Percentiles rank a stretch among this genome's conserved stretches.
These are phyloP conservation scores for Scolopax mira DNA, from an alignment of 2,113 vertebrate genomes.

Conservation along the genomic window DNA sequence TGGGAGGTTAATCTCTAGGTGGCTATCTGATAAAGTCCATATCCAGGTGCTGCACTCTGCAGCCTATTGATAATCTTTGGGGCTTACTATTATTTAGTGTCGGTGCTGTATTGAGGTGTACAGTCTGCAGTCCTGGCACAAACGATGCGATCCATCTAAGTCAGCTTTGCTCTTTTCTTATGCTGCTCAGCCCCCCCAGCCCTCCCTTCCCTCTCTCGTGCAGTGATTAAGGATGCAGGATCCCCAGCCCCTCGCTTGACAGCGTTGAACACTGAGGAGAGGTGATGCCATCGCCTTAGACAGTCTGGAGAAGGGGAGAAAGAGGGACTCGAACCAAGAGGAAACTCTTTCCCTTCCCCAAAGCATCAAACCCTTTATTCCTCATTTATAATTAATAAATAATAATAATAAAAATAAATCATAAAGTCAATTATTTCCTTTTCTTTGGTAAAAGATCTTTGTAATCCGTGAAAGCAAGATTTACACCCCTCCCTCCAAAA, in stretches of 20 bases:
- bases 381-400: background rate
- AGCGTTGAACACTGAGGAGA: background rate
- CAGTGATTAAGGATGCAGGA: constrained; percentile 9
- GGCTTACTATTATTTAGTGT: background rate
- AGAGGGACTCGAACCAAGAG: background rate
- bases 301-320: background rate
- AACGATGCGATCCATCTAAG: background rate
- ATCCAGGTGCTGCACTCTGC: background rate
- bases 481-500: background rate
- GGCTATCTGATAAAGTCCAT: constrained; percentile 37
- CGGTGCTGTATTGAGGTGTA: background rate
- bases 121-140: background rate
- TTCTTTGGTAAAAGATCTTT: background rate
- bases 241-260: background rate
- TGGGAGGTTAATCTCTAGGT: constrained; percentile 4
- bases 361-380: background rate
- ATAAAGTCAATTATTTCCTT: background rate
- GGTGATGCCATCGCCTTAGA: background rate
- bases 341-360: background rate
- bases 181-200: background rate
- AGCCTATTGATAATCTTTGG: background rate
- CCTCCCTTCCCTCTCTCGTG: background rate
- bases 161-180: background rate
- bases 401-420: background rate
- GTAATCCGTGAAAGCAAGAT: background rate